Base-by-base conservation (phyloP, 2,888 invertebrate species). In the Fragum sueziense region DNA sequence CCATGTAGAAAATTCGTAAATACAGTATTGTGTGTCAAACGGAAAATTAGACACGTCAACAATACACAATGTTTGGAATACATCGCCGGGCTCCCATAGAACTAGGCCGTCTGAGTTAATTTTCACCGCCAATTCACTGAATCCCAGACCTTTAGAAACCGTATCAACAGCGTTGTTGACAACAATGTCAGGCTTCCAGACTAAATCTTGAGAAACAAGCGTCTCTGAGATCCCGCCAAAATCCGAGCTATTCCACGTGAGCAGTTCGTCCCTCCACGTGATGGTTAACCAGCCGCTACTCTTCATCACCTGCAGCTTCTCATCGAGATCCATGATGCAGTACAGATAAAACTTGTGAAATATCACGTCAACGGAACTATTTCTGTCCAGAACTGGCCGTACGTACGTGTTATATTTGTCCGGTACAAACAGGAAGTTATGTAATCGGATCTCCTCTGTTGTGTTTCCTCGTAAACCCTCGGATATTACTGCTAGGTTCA, bases 131-230 rank as follows among this genome's bases (percentile, higher is more conserved):
- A 76, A 59, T 31, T 59, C 75, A 70, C 69, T 72, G 34, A 76
- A 76, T 47, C 76, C 79, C 20, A 75, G 68, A 25, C 69, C 61
- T 33, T 76, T 76, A 3, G 75, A 73, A 14, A 76, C 69, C 14
- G 75, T 79, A 22, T 76, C 79, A 22, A 79, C 76, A 20, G 75
- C 79, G 31, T 79, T 79, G 33, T 79, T 75, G 31, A 79, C 65
- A 41, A 79, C 75, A 73, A 79, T 75, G 59, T 79, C 79, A 17
- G 79, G 79, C 70, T 75, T 79, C 79, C 79, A 79, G 61, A 79
- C 76, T 31, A 68, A 59, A 47, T 79, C 72, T 22, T 79, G 75
- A 0, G 75, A 75, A 14, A 73, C 74, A 1, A 79, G 65, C 37
- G 73, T 75, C 20, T 71, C 52, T 31, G 33, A n/a, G 9, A 79